phyloP scores from a whole-genome alignment of 1,140 invertebrate species.

The Oppia nitens region DNA sequence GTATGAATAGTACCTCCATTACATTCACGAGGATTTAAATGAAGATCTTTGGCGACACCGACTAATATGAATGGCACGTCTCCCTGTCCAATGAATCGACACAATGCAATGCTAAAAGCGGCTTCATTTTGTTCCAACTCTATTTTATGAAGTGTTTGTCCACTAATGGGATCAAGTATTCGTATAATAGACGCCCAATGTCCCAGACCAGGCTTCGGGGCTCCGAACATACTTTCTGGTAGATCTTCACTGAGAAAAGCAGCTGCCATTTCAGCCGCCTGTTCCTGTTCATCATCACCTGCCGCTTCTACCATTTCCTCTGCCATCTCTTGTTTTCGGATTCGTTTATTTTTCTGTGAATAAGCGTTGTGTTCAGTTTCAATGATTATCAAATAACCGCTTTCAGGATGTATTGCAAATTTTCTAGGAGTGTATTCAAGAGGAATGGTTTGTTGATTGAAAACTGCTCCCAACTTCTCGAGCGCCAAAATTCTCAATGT shows the following conservation, averaged over 20 bases:
- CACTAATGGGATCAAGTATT: slow-evolving; percentile 71
- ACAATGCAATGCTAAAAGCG: slow-evolving; percentile 61
- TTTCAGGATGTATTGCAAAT: slow-evolving; percentile 82
- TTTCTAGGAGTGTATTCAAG: slow-evolving; percentile 90
- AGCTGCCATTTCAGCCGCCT: slow-evolving; percentile 91
- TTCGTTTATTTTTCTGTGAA: slow-evolving; percentile 87
- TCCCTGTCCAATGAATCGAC: slow-evolving; percentile 43
- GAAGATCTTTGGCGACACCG: slow-evolving; percentile 74
- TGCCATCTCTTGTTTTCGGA: slow-evolving; percentile 60
- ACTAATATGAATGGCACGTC: slow-evolving; percentile 59
- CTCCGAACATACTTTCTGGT: slow-evolving; percentile 80
- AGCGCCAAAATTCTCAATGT: slow-evolving; percentile 88
- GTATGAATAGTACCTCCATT: slow-evolving; percentile 67
- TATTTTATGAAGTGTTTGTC: slow-evolving; percentile 59
- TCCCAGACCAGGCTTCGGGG: slow-evolving; percentile 84
- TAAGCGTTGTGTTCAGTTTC: slow-evolving; percentile 99
- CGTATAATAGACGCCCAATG: slow-evolving; percentile 93
- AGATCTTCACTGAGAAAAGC: slow-evolving; percentile 87
- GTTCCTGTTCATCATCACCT: slow-evolving; percentile 76
- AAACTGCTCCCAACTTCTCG: slow-evolving; percentile 94
- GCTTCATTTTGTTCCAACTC: slow-evolving; percentile 91
- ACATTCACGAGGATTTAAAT: slow-evolving; percentile 66
- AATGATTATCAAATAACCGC: slow-evolving; percentile 67
- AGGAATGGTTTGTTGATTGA: slow-evolving; percentile 73
- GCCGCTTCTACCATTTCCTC: slow-evolving; percentile 93